These are phyloP conservation scores for Crotalus horridus DNA, from an alignment of 2,113 vertebrate genomes.

Conservation along the genomic window DNA sequence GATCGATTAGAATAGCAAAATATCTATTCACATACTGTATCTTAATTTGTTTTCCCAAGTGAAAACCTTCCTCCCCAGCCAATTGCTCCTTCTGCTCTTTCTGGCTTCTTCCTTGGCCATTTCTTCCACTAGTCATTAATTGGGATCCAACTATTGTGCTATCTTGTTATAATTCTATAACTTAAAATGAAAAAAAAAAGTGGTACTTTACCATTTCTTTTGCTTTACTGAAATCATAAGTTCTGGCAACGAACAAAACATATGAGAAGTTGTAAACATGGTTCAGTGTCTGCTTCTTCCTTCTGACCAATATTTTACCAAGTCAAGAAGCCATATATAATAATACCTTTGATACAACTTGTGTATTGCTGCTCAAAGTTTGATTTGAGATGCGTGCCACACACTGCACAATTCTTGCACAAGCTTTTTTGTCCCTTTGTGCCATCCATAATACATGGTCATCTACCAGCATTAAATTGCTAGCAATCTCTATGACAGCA, in stretches of 20 bases:
- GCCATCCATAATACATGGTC: conserved; percentile 88
- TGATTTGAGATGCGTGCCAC: conserved; percentile 81
- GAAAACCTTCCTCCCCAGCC: neutral
- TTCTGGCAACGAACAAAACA: neutral
- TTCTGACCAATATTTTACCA: neutral
- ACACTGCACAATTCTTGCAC: conserved; percentile 84
- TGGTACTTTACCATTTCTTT: neutral
- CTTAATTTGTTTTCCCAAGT: neutral
- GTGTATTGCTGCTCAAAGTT: conserved; percentile 68
- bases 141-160: neutral
- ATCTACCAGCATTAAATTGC: conserved; percentile 87
- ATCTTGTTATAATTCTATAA: neutral
- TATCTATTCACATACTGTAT: neutral
- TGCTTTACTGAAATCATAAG: neutral
- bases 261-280: neutral
- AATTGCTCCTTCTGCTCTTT: neutral
- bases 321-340: neutral
- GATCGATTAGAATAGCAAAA: neutral
- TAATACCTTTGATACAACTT: conserved; percentile 82
- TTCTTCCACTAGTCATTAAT: neutral
- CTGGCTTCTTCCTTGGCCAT: neutral
- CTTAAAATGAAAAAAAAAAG: neutral
- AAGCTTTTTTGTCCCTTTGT: conserved; percentile 84
- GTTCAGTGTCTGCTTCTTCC: neutral
- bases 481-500: conserved; percentile 82